A percentile compares a stretch with the other conserved stretches of the same genome.
phyloP scores from a whole-genome alignment of 2,797 vertebrate genomes.

The Poeciliopsis paucimaculata region DNA sequence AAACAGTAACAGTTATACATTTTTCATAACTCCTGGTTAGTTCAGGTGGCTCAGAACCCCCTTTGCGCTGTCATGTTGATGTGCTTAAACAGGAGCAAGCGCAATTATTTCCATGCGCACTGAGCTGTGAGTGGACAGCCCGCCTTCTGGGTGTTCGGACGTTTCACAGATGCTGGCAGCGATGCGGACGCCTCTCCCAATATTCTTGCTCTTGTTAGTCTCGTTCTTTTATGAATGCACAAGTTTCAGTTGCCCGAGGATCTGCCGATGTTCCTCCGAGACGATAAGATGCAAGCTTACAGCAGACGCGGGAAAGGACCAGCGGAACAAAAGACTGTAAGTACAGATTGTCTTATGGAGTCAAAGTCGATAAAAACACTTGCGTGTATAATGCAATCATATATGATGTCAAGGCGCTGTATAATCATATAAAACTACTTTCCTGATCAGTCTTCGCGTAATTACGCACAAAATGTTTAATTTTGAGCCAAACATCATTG shows the following conservation, averaged over 20 bases:
- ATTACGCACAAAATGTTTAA: slow-evolving; percentile 28
- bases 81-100: neutral
- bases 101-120: neutral
- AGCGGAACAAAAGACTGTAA: slow-evolving; percentile 32
- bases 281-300: slow-evolving; percentile 64
- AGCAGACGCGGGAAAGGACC: slow-evolving; percentile 48
- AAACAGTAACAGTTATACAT: neutral
- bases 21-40: neutral
- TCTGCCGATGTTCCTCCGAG: slow-evolving; percentile 65
- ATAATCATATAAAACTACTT: neutral
- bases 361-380: neutral
- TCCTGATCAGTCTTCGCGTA: slow-evolving; percentile 4
- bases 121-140: neutral
- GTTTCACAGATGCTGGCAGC: neutral
- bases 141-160: neutral
- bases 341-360: neutral
- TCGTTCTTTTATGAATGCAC: slow-evolving; percentile 20
- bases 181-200: slow-evolving; percentile 40
- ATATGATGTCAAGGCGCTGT: neutral
- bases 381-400: neutral
- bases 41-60: neutral
- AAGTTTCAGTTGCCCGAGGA: slow-evolving; percentile 62
- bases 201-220: slow-evolving; percentile 15
- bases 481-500: neutral
- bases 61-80: neutral